These are phyloP conservation scores for Cecropterus lyciades DNA, from an alignment of 1,140 invertebrate genomes.

Conservation along the genomic window DNA sequence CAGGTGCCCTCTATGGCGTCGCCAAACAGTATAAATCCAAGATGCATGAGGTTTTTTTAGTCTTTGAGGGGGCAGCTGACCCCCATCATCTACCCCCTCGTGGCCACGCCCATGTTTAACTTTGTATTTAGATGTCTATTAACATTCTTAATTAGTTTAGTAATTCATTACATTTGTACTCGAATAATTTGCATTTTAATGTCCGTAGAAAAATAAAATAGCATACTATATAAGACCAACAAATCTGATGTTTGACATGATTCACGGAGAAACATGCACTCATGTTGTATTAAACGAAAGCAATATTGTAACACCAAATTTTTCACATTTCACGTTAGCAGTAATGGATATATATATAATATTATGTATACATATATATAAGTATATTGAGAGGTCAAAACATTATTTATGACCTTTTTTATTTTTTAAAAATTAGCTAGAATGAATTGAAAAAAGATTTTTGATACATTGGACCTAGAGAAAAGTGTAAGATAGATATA, in stretches of 20 bases:
- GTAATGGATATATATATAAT: slow-evolving; percentile 34
- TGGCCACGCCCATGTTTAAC: no score
- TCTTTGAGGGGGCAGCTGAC: no score
- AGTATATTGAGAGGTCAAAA: slow-evolving; percentile 45
- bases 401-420: slow-evolving; percentile 51
- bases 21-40: no score
- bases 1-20: no score
- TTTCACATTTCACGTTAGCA: slow-evolving; percentile 41
- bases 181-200: slow-evolving; percentile 20
- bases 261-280: slow-evolving; percentile 18
- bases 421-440: slow-evolving; percentile 56
- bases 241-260: slow-evolving; percentile 12
- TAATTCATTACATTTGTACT: slow-evolving; percentile 10
- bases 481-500: slow-evolving; percentile 40
- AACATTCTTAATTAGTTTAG: slow-evolving; percentile 11
- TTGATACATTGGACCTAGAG: slow-evolving; percentile 56
- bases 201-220: slow-evolving; percentile 15
- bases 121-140: slow-evolving; percentile 9
- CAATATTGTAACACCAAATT: slow-evolving; percentile 53
- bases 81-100: no score
- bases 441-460: slow-evolving; percentile 58
- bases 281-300: slow-evolving; percentile 15
- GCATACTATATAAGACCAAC: slow-evolving; percentile 13
- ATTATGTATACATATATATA: slow-evolving; percentile 42
- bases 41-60: no score